phyloP scores from a whole-genome alignment of 1,140 invertebrate genomes.

The Agrilus planipennis region DNA sequence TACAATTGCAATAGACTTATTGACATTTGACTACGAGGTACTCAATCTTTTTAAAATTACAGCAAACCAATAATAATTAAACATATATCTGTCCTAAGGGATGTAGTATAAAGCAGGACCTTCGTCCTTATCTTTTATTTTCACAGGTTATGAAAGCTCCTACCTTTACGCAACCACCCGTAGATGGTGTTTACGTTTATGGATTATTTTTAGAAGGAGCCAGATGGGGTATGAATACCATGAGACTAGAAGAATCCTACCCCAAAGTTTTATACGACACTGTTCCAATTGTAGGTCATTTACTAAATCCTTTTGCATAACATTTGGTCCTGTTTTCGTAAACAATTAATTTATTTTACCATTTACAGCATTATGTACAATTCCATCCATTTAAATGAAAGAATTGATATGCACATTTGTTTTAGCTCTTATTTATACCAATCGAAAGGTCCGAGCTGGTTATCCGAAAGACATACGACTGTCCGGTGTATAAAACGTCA shows the following conservation, averaged over 20 bases:
- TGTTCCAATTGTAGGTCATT: slow-evolving; percentile 59
- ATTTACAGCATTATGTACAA: too few relatives aligned
- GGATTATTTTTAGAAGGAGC: slow-evolving; percentile 83
- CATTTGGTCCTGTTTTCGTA: too few relatives aligned
- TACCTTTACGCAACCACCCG: slow-evolving; percentile 43
- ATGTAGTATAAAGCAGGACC: background rate
- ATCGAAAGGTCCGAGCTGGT: slow-evolving; percentile 54
- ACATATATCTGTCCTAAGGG: slow-evolving; percentile 3
- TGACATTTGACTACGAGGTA: slow-evolving; percentile 74
- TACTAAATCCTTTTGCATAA: too few relatives aligned
- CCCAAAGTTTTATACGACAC: slow-evolving; percentile 73
- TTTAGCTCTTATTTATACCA: slow-evolving; percentile 68
- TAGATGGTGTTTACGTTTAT: slow-evolving; percentile 73
- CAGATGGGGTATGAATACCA: slow-evolving; percentile 57
- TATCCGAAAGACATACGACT: slow-evolving; percentile 49
- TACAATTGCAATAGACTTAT: slow-evolving; percentile 80
- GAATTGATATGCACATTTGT: slow-evolving; percentile 1
- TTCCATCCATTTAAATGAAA: too few relatives aligned
- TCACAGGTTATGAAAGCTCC: slow-evolving; percentile 40
- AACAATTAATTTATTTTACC: too few relatives aligned
- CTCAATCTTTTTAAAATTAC: slow-evolving; percentile 41
- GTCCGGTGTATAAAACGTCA: slow-evolving; percentile 82
- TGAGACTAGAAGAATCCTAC: slow-evolving; percentile 64
- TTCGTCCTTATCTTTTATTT: too few relatives aligned
- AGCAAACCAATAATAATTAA: slow-evolving; percentile 25